phyloP scores from a whole-genome alignment of 2,888 invertebrate species.

The Parnassius apollo region DNA sequence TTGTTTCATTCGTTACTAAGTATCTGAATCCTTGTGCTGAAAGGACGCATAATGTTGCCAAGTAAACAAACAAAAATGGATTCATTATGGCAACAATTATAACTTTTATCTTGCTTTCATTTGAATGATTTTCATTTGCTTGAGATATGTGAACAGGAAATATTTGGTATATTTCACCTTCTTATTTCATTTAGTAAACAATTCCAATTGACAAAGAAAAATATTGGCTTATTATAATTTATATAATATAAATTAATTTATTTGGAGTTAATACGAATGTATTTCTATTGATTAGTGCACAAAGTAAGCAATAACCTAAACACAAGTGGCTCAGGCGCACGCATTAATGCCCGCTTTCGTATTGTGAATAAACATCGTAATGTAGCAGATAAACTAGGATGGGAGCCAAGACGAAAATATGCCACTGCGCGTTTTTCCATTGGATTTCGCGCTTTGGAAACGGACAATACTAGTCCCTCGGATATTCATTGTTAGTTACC shows the following conservation, averaged over 20 bases:
- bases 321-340: conserved; percentile 72
- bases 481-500: conserved; percentile 61
- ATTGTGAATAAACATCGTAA: conserved; percentile 82
- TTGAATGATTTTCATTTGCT: conserved; percentile 21
- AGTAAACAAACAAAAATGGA: conserved; percentile 38
- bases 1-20: conserved; percentile 14
- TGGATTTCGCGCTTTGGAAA: conserved; percentile 78
- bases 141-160: background rate
- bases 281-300: conserved; percentile 41
- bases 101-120: conserved; percentile 18
- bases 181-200: too few species aligned
- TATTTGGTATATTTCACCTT: too few species aligned
- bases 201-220: too few species aligned
- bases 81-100: conserved; percentile 32
- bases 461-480: conserved; percentile 60
- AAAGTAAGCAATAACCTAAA: conserved; percentile 43
- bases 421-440: conserved; percentile 80
- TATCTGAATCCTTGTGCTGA: conserved; percentile 19
- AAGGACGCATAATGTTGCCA: conserved; percentile 31
- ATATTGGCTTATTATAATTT: too few species aligned
- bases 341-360: conserved; percentile 75
- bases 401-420: conserved; percentile 82
- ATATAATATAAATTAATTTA: too few species aligned
- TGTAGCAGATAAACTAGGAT: conserved; percentile 82
- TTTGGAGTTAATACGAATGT: conserved; percentile 31